Percentiles rank a stretch among this genome's conserved stretches.
These are phyloP conservation scores for Mugil cephalus DNA, from an alignment of 2,113 vertebrate genomes.

Conservation along the genomic window DNA sequence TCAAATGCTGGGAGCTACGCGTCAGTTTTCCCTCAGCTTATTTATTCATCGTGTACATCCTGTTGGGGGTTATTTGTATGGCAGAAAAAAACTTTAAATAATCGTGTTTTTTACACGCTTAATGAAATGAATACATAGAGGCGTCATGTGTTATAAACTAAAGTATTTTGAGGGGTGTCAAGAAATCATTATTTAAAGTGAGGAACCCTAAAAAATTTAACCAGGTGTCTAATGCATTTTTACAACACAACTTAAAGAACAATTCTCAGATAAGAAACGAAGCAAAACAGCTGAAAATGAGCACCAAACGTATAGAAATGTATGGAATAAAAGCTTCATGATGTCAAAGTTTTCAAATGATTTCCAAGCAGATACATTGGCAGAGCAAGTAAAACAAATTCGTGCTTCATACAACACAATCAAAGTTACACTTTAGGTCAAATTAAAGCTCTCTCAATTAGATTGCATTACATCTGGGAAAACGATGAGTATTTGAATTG, in stretches of 20 bases:
- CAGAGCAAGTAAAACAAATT: too few relatives aligned
- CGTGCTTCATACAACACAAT: too few relatives aligned
- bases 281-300: background rate
- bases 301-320: background rate
- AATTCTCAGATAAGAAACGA: background rate
- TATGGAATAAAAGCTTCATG: background rate
- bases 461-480: too few relatives aligned
- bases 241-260: too few relatives aligned
- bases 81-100: background rate
- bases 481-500: too few relatives aligned
- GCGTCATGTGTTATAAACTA: background rate
- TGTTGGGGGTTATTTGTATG: slow-evolving; percentile 15
- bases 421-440: background rate
- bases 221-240: too few relatives aligned
- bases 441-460: too few relatives aligned
- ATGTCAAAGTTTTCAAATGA: too few relatives aligned
- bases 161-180: background rate
- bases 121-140: too few relatives aligned
- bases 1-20: slow-evolving; percentile 38
- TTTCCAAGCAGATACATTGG: too few relatives aligned
- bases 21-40: slow-evolving; percentile 20
- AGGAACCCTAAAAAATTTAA: too few relatives aligned
- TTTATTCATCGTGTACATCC: slow-evolving; percentile 22
- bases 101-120: background rate
- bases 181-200: background rate